Base-by-base conservation (phyloP, 92 coral and sea anemone genomes). In the Bergia sp. region DNA sequence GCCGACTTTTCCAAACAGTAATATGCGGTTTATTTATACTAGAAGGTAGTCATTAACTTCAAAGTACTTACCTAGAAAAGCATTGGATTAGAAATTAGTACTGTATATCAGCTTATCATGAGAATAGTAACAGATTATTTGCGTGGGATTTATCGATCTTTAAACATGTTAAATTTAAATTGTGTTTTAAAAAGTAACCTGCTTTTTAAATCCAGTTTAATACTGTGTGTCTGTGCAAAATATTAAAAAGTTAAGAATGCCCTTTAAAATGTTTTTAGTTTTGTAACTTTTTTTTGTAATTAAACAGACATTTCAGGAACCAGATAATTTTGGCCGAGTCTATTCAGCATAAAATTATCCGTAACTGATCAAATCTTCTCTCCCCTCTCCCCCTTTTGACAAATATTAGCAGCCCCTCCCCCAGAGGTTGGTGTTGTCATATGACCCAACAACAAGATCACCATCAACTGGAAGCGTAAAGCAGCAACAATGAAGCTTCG, bases 381-480 rank as follows among this genome's bases (percentile, higher is more conserved):
- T 36, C n/a, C 40, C 4, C 37, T 53, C 69, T 73, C 73, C 44
- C 85, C 37, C 85, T 71, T 39, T 71, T 10, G 5, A 79, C 42
- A 43, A 45, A 7, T 49, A 11, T 5, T 73, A 76, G 16, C 36
- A 18, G 21, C 50, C 50, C 79, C 47, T 76, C 79, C 50, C 50
- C 47, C 50, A 38, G 47, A 18, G 79, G 39, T 16, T 18, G n/a
- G 11, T 18, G 21, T 76, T 84, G 87, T 71, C 87, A 61, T 11
- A 57, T 81, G 72, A 81, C 74, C 85, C 71, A 81, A 58, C 50
- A 58, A 58, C 73, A 61, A 84, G 87, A 84, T 71, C 65, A 84
- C 13, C 69, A 11, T 5, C 66, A 41, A 18, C 65, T 21, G 45
- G 71, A 1, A 18, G 29, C 29, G 29, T 29, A 29, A 45, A 84